These are phyloP conservation scores for Megaceryle torquata DNA, from an alignment of 2,113 vertebrate genomes.

Conservation along the genomic window DNA sequence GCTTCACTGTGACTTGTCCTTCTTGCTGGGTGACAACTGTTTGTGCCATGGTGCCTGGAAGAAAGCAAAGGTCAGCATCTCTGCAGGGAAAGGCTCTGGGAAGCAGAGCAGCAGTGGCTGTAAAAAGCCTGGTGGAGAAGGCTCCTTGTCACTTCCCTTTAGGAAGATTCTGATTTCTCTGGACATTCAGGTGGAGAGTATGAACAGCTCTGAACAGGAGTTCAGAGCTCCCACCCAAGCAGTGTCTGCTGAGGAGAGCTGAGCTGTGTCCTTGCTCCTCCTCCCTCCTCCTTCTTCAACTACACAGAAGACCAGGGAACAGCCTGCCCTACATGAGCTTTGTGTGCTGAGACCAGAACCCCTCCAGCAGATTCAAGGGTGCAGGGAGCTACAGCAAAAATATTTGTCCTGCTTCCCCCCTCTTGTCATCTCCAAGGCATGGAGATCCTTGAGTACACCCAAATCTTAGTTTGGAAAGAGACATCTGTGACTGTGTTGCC, in stretches of 20 bases:
- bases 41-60: no score
- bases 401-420: background rate
- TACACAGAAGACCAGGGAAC: background rate
- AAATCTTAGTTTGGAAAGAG: background rate
- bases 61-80: background rate
- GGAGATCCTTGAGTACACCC: no score
- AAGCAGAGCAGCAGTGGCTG: no score
- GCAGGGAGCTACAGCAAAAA: rapidly evolving
- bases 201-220: no score
- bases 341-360: no score
- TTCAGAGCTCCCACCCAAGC: no score
- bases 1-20: background rate
- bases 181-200: no score
- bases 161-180: no score
- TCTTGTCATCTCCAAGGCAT: background rate
- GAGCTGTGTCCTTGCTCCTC: background rate
- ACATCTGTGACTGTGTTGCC: no score
- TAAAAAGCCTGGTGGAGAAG: no score
- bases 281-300: background rate
- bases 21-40: background rate
- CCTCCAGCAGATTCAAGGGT: no score
- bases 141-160: no score
- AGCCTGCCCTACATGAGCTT: background rate
- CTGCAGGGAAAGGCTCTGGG: background rate
- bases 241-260: background rate